Evolutionary conservation across 2,888 invertebrate species (phyloP), one percentile per base, ranked within the genome.

Genomic region (Hirtodrosophila alboralis): DNA sequence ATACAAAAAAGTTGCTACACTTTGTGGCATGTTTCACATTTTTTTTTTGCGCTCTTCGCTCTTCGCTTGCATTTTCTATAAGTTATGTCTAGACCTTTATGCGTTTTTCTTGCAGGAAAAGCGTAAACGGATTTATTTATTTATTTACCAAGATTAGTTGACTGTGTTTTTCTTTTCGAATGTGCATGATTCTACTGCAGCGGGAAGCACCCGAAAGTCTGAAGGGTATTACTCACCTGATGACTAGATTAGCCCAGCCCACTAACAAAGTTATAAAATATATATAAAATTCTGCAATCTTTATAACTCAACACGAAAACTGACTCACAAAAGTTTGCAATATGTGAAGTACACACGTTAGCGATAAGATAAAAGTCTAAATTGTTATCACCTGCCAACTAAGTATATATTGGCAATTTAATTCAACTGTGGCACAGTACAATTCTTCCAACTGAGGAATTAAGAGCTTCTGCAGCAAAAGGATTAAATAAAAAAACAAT

Each of bases 121-220:
- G 47, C 51, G 59, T 63, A 71, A 71, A 74, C 56, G 74, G 64
- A 71, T 64, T 74, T 71, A 63, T 71, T 52, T 61, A 61, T 66
- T 65, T 73, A 73, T 68, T 71, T 63, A 53, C 54, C 36, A 4
- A 74, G 63, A 58, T 71, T 68, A 62, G 53, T 38, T 43, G 57
- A 16, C 21, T 10, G 21, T 26, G 2, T 31, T 61, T 40, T 49
- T 12, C 3, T 8, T 23, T 34, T 31, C 43, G 28, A 48, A 43
- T 58, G 58, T 45, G 58, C 64, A 43, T 40, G 37, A 5, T 8
- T 44, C 18, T 53, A 21, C 2, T n/a, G 8, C 14, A 10, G 4
- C 13, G 73, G 60, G 60, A 72, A 45, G 26, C 38, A 54, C 67
- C 47, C 23, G 8, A 30, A 34, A 30, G n/a, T n/a, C 44, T 9